These are phyloP conservation scores for Lapara coniferarum DNA, from an alignment of 2,888 invertebrate genomes.

Conservation along the genomic window DNA sequence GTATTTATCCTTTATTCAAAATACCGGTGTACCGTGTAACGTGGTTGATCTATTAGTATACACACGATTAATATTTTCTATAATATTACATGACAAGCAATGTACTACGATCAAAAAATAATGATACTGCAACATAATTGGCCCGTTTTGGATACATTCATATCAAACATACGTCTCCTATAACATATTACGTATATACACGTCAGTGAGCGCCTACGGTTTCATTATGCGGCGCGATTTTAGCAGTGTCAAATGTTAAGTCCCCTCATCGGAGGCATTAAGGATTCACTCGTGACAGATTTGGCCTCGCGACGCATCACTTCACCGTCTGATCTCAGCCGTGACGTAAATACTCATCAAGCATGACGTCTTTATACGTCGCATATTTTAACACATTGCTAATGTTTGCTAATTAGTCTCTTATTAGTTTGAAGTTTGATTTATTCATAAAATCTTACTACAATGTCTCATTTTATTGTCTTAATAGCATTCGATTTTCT, in stretches of 20 bases:
- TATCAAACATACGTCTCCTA: not conserved
- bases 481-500: not conserved
- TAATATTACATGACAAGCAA: too few species aligned
- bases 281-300: constrained; percentile 60
- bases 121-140: too few species aligned
- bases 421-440: too few species aligned
- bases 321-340: constrained; percentile 21
- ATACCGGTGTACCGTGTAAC: too few species aligned
- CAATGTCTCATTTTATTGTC: too few species aligned
- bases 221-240: constrained; percentile 28
- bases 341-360: constrained; percentile 13
- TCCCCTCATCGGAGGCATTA: constrained; percentile 49
- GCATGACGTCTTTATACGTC: not conserved
- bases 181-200: not conserved
- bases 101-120: too few species aligned
- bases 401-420: not conserved
- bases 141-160: not conserved
- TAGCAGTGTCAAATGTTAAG: constrained; percentile 50
- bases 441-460: not conserved
- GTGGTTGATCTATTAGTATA: too few species aligned
- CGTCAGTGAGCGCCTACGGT: not conserved
- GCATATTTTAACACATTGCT: not conserved
- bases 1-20: too few species aligned
- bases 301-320: constrained; percentile 36
- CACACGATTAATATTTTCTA: too few species aligned